Percentiles rank a stretch among this genome's conserved stretches.
These are phyloP conservation scores for Tenthredo amoena DNA, from an alignment of 2,888 invertebrate genomes.

Conservation along the genomic window DNA sequence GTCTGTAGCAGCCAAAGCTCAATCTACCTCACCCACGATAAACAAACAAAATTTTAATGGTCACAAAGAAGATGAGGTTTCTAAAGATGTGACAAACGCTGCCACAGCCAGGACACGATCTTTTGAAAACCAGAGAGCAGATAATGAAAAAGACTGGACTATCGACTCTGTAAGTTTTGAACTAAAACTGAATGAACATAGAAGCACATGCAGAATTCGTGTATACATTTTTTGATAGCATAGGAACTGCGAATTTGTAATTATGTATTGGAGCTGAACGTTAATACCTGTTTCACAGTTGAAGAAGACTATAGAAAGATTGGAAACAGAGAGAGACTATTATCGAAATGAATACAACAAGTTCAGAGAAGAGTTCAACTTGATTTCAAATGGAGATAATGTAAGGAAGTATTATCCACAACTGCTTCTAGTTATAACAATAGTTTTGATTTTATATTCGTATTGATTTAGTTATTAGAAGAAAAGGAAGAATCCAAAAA, in stretches of 20 bases:
- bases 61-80: slow-evolving; percentile 57
- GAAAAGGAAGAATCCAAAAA: slow-evolving; percentile 57
- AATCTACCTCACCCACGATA: slow-evolving; percentile 5
- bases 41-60: slow-evolving; percentile 11
- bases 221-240: background rate
- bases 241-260: background rate
- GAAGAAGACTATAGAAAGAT: slow-evolving; percentile 70
- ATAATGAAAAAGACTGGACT: slow-evolving; percentile 63
- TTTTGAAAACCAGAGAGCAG: slow-evolving; percentile 50
- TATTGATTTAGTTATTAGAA: slow-evolving; percentile 4
- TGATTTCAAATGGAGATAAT: slow-evolving; percentile 70
- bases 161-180: slow-evolving; percentile 62
- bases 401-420: slow-evolving; percentile 64
- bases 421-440: slow-evolving; percentile 42
- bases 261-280: background rate
- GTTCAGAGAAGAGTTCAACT: slow-evolving; percentile 75
- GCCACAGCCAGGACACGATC: background rate
- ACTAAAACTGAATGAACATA: background rate
- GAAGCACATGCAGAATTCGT: background rate
- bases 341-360: slow-evolving; percentile 79
- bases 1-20: slow-evolving; percentile 17
- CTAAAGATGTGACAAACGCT: slow-evolving; percentile 57
- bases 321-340: slow-evolving; percentile 79
- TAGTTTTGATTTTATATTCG: slow-evolving; percentile 19
- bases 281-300: slow-evolving; percentile 61